phyloP scores from a whole-genome alignment of 2,113 vertebrate species.

The Uria aalge region DNA sequence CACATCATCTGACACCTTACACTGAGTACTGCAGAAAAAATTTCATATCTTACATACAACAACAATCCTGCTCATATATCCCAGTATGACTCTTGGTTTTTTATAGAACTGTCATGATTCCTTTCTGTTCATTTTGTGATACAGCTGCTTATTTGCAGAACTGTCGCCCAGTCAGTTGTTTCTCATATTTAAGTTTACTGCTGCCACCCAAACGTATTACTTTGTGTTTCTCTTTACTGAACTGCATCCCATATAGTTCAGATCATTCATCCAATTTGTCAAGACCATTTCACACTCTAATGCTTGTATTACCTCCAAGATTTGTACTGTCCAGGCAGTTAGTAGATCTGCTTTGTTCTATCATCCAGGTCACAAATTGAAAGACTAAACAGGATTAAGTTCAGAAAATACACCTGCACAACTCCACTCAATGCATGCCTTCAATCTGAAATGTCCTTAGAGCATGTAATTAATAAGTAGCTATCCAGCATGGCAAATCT shows the following conservation, averaged over 20 bases:
- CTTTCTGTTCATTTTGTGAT: neutral
- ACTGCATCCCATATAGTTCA: neutral
- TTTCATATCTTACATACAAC: rapidly evolving
- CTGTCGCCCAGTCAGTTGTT: neutral
- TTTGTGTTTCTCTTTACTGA: neutral
- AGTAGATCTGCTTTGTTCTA: neutral
- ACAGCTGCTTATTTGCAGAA: neutral
- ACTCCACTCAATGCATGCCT: neutral
- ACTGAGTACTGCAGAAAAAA: neutral
- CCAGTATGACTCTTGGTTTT: neutral
- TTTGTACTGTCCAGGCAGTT: neutral
- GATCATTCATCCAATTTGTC: neutral
- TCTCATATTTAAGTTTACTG: neutral
- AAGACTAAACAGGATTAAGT: neutral
- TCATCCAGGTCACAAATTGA: neutral
- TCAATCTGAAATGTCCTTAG: neutral
- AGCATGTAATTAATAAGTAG: neutral
- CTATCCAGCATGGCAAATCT: neutral
- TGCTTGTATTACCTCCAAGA: neutral
- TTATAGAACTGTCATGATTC: neutral
- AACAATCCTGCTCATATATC: neutral
- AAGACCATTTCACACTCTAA: neutral
- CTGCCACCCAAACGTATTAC: neutral
- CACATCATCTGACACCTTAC: neutral
- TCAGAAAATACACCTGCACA: neutral